Conservation (phyloP, 2,797 vertebrate species). For the Acipenser transmontanus region DNA sequence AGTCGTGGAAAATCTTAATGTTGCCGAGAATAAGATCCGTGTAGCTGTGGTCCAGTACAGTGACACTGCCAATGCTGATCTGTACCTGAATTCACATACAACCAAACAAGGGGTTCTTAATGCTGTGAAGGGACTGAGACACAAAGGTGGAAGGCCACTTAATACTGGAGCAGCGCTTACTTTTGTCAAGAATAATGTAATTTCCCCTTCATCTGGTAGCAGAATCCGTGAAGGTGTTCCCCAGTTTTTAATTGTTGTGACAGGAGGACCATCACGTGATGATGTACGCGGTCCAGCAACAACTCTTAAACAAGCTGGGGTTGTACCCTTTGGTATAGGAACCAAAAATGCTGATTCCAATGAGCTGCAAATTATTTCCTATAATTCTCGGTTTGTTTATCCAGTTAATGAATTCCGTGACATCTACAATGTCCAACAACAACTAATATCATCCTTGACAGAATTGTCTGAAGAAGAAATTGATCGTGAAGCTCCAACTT, state of each 20-base stretch:
- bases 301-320: slow-evolving; percentile 51
- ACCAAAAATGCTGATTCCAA: slow-evolving; percentile 57
- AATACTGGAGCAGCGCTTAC: slow-evolving; percentile 81
- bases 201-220: slow-evolving; percentile 57
- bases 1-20: slow-evolving; percentile 12
- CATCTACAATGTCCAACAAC: slow-evolving; percentile 73
- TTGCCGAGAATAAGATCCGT: slow-evolving; percentile 19
- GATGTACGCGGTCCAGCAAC: slow-evolving; percentile 43
- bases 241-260: slow-evolving; percentile 63
- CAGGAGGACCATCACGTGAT: slow-evolving; percentile 60
- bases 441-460: slow-evolving; percentile 67
- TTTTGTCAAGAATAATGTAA: slow-evolving; percentile 65
- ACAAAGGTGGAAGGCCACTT: slow-evolving; percentile 68
- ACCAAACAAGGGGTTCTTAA: slow-evolving; percentile 70
- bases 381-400: slow-evolving; percentile 69
- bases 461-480: slow-evolving; percentile 72
- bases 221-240: slow-evolving; percentile 61
- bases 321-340: slow-evolving; percentile 62
- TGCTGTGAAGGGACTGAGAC: slow-evolving; percentile 54
- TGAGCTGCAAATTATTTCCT: slow-evolving; percentile 72
- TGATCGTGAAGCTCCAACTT: slow-evolving; percentile 38
- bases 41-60: slow-evolving; percentile 83
- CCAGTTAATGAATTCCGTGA: slow-evolving; percentile 77
- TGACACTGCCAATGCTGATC: slow-evolving; percentile 62
- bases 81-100: slow-evolving; percentile 74